Evolutionary conservation across 2,113 vertebrate genomes (phyloP).

Genomic region (Proteles cristata): DNA sequence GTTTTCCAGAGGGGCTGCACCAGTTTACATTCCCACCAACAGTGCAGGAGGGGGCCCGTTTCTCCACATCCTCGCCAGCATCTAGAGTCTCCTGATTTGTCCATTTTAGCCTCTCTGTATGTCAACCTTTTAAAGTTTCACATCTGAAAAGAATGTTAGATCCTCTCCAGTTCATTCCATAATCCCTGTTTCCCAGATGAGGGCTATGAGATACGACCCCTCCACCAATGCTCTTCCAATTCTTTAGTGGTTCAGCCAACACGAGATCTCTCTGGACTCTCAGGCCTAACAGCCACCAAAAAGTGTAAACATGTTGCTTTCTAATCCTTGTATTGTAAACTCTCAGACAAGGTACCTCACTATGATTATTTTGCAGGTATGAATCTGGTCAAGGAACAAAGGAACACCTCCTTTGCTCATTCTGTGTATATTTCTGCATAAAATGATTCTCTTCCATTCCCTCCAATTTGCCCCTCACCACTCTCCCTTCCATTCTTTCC

Average conservation of each 20-base stretch:
- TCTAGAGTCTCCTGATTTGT: no score
- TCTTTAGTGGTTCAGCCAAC: not conserved
- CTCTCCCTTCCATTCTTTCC: not conserved
- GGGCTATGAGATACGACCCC: not conserved
- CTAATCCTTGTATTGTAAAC: not conserved
- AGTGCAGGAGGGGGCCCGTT: no score
- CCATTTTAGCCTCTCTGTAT: not conserved
- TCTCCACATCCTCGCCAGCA: no score
- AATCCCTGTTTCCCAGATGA: not conserved
- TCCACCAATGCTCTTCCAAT: not conserved
- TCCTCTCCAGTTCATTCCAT: not conserved
- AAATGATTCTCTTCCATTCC: not conserved
- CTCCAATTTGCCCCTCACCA: not conserved
- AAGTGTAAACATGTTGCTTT: not conserved
- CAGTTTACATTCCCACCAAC: no score
- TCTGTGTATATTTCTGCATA: not conserved
- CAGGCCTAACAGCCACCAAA: not conserved
- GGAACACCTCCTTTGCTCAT: not conserved
- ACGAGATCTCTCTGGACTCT: not conserved
- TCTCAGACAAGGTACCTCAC: not conserved
- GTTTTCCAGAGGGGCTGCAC: no score
- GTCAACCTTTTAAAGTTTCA: slow-evolving; percentile 37
- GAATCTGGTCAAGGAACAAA: not conserved
- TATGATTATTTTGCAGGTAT: not conserved
- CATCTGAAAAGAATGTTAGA: not conserved